Evolutionary conservation across 2,888 invertebrate genomes (phyloP).

Genomic region (Atethmia centrago): DNA sequence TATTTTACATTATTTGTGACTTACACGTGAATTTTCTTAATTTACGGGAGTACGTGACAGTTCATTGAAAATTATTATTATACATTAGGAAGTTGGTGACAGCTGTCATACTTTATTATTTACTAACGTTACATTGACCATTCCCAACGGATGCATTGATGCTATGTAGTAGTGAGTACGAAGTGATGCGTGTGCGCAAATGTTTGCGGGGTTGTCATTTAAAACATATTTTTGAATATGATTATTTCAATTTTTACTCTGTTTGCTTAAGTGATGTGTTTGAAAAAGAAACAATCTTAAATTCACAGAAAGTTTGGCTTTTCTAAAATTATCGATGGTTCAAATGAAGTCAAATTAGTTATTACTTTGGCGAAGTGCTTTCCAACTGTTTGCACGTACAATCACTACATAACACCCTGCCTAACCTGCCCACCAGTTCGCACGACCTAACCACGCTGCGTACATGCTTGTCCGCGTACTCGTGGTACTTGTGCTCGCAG

Average conservation of each 20-base stretch:
- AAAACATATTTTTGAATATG: no score
- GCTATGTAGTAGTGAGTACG: not conserved
- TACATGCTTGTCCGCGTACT: not conserved
- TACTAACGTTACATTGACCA: constrained; percentile 7
- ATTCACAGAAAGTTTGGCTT: not conserved
- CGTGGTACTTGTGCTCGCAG: not conserved
- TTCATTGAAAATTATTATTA: not conserved
- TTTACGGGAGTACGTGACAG: not conserved
- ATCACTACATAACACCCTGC: not conserved
- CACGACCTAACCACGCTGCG: not conserved
- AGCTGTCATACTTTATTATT: not conserved
- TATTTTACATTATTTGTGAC: not conserved
- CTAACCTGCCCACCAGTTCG: not conserved
- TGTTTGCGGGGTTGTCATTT: no score
- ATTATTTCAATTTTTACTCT: no score
- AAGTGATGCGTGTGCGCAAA: constrained; percentile 6
- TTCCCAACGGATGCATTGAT: not conserved
- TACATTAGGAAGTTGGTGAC: not conserved
- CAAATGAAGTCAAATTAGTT: not conserved
- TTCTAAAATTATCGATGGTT: not conserved
- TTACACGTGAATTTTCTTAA: not conserved
- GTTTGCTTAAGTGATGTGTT: not conserved
- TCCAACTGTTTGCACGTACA: not conserved
- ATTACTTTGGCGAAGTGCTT: not conserved
- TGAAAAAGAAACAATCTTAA: not conserved